Conservation (phyloP, 23 tunicate species). For the Diplosoma virens region DNA sequence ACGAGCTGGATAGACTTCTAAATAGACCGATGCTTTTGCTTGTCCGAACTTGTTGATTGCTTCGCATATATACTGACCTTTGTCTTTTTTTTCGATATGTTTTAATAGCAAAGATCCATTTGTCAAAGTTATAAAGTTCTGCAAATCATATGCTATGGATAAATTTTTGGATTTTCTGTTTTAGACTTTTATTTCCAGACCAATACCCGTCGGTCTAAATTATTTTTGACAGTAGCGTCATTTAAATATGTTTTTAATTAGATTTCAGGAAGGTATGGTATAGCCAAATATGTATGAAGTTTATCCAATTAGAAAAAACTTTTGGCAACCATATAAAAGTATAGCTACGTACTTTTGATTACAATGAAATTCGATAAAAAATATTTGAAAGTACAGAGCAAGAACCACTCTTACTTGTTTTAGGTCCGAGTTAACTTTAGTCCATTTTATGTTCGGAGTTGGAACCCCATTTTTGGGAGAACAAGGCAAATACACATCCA, state of each 20-base stretch:
- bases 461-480: slow-evolving; percentile 42
- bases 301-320: no score
- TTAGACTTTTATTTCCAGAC: no score
- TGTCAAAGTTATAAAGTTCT: neutral
- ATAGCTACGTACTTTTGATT: no score
- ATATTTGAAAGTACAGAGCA: neutral
- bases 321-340: no score
- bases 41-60: slow-evolving; percentile 40
- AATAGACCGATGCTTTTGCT: neutral
- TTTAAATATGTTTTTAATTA: no score
- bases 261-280: no score
- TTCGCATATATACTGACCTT: slow-evolving; percentile 30
- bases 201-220: no score
- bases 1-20: neutral
- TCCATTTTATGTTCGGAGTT: slow-evolving; percentile 31
- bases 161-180: no score
- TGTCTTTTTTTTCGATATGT: slow-evolving; percentile 9
- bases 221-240: no score
- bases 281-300: no score
- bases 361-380: no score
- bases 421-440: neutral
- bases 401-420: neutral
- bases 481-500: slow-evolving; percentile 24
- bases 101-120: slow-evolving; percentile 30
- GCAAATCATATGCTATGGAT: neutral